Evolutionary conservation across 2,113 vertebrate genomes (phyloP).

Genomic region (Fregetta grallaria): DNA sequence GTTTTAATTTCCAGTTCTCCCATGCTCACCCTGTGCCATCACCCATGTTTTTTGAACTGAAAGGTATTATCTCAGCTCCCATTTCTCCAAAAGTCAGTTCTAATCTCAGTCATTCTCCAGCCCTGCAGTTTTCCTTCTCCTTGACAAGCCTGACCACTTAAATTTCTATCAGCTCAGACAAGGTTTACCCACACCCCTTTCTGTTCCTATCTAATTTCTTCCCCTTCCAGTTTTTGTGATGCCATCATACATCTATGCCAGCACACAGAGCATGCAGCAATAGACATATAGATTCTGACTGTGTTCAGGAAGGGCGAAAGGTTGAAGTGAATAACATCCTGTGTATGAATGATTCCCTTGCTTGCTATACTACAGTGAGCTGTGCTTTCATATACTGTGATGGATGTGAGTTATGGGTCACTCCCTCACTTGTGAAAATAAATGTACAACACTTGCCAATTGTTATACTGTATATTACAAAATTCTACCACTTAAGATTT

Average conservation of each 20-base stretch:
- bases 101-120: slow-evolving; percentile 24
- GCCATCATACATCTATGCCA: slow-evolving; percentile 54
- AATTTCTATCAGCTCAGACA: slow-evolving; percentile 49
- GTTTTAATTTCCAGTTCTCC: slow-evolving; percentile 28
- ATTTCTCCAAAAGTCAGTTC: slow-evolving; percentile 31
- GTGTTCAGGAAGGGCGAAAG: slow-evolving; percentile 25
- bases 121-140: slow-evolving; percentile 30
- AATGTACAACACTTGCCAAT: slow-evolving; percentile 45
- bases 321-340: slow-evolving; percentile 56
- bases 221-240: slow-evolving; percentile 45
- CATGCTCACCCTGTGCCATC: background rate
- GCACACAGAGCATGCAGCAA: background rate
- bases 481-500: slow-evolving; percentile 40
- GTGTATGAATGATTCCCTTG: slow-evolving; percentile 38
- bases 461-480: slow-evolving; percentile 32
- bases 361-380: slow-evolving; percentile 39
- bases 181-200: slow-evolving; percentile 18
- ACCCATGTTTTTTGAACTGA: background rate
- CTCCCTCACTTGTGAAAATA: slow-evolving; percentile 57
- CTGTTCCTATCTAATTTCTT: slow-evolving; percentile 48
- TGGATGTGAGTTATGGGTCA: slow-evolving; percentile 64
- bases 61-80: background rate
- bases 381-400: slow-evolving; percentile 39
- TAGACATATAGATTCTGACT: slow-evolving; percentile 46
- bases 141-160: slow-evolving; percentile 55